Percentiles rank a stretch among this genome's conserved stretches.
Conservation (phyloP, 2,888 invertebrate species). For the Nasonia oneida region DNA sequence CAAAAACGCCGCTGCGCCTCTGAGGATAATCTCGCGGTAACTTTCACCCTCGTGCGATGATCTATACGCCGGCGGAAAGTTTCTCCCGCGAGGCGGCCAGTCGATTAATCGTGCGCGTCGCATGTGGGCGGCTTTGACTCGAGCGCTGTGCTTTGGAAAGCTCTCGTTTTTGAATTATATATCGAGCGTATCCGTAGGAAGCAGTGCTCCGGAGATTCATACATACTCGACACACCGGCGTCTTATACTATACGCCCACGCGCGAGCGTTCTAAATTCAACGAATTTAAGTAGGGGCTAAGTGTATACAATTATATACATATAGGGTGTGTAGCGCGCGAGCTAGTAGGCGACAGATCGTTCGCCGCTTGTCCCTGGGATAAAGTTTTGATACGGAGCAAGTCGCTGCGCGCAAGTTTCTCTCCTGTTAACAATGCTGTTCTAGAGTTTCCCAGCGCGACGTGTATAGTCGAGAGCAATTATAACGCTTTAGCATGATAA, state of each 20-base stretch:
- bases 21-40: not conserved
- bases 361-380: not conserved
- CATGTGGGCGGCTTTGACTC: not conserved
- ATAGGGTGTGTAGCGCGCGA: not conserved
- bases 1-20: not conserved
- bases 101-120: not conserved
- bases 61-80: not conserved
- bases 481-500: slow-evolving; percentile 42
- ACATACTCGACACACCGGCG: not conserved
- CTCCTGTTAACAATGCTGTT: slow-evolving; percentile 48
- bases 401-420: slow-evolving; percentile 26
- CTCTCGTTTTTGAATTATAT: not conserved
- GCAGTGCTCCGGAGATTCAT: not conserved
- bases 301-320: not conserved
- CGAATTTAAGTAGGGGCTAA: not conserved
- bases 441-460: slow-evolving; percentile 27
- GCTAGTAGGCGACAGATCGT: slow-evolving; percentile 24
- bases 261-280: not conserved
- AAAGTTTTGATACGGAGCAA: slow-evolving; percentile 42
- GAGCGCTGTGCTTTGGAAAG: not conserved
- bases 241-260: no score
- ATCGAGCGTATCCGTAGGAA: not conserved
- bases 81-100: not conserved
- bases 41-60: not conserved
- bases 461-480: slow-evolving; percentile 30